Conservation (phyloP, 2,888 invertebrate genomes). For the Cataglyphis altisquamis region DNA sequence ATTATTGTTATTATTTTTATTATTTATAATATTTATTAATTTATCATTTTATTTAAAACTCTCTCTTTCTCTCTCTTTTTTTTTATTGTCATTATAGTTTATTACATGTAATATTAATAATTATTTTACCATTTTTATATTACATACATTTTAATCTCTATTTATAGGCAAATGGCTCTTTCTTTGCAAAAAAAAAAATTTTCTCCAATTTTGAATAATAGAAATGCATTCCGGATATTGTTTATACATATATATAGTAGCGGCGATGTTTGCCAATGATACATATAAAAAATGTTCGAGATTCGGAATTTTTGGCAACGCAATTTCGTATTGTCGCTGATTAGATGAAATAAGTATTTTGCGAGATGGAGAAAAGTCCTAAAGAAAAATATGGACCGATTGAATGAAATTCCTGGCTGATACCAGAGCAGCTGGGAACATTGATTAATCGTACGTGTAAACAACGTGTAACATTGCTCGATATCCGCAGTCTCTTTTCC, state of each 20-base stretch:
- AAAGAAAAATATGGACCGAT: not conserved
- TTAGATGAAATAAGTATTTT: conserved; percentile 15
- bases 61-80: no score
- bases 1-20: not conserved
- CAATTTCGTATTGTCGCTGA: not conserved
- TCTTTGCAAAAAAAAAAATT: not conserved
- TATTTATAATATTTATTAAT: not conserved
- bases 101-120: not conserved
- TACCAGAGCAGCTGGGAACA: conserved; percentile 18
- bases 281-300: not conserved
- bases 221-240: not conserved
- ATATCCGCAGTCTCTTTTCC: conserved; percentile 34
- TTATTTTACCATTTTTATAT: not conserved
- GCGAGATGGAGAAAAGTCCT: not conserved
- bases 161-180: not conserved
- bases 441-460: conserved; percentile 61
- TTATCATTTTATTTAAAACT: not conserved
- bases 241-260: not conserved
- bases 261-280: not conserved
- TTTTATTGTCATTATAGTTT: not conserved
- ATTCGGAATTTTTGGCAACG: not conserved
- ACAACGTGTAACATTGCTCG: conserved; percentile 37
- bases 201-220: not conserved
- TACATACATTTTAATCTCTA: not conserved
- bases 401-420: conserved; percentile 46